Base-by-base conservation (phyloP, 2,797 vertebrate species). In the Denticeps clupeoides region DNA sequence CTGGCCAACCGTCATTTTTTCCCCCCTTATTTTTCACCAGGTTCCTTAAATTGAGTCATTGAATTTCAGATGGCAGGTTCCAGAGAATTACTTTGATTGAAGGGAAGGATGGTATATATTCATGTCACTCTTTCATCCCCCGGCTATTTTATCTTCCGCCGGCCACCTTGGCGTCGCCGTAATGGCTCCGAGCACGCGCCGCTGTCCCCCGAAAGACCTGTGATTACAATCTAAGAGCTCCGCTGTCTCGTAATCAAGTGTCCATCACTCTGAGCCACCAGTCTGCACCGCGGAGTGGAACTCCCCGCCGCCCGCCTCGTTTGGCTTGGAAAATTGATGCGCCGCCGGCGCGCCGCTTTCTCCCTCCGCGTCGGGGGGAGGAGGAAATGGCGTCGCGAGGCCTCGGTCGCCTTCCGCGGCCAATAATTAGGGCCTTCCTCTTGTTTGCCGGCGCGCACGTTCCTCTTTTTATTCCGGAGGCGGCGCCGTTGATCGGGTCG, bases 191-290 rank as follows among this genome's bases (percentile, higher is more conserved):
- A 46, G 60, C 45, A 53, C 44, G 41, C 42, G 31, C 13, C 22
- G 54, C 53, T 44, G 42, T 4, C 32, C 59, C 52, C 46, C 40
- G 52, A 56, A 55, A 53, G 60, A 56, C 55, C 63, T 44, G 57
- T 60, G 68, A 68, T 64, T 67, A 58, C 64, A 53, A 58, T 65
- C 60, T 56, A 55, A 58, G 41, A 49, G 55, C 52, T 49, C 26
- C 54, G 42, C 28, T 58, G 49, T 50, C 51, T 51, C 45, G 48
- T 60, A 66, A 71, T 71, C 61, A 64, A 63, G 60, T 56, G 61
- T 51, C 60, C 56, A 56, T 71, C 68, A 64, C 53, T 28, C 9
- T 6, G 44, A 43, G 13, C 28, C 23, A 24, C 33, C 40, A 6
- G 21, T 40, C 22, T 18, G 33, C 58, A 35, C 33, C 21, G 33